A percentile compares a stretch with the other conserved stretches of the same genome.
Conservation (phyloP, 2,888 invertebrate species). For the Lumbricus terrestris region DNA sequence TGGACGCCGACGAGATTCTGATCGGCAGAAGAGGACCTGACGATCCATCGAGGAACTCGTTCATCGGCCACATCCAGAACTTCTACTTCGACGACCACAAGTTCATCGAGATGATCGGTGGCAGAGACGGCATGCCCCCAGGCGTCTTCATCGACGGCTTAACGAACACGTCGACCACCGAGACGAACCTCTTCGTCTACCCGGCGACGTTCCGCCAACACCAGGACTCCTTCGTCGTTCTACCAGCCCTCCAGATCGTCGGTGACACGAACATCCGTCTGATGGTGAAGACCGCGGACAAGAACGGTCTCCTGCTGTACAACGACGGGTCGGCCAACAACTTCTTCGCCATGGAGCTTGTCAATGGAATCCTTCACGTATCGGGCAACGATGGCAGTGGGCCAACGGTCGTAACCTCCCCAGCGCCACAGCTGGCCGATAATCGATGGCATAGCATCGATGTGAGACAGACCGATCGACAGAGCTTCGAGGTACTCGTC, state of each 20-base stretch:
- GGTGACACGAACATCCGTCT: slow-evolving; percentile 41
- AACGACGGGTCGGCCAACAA: slow-evolving; percentile 27
- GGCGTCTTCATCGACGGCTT: slow-evolving; percentile 12
- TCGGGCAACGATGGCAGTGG: slow-evolving; percentile 46
- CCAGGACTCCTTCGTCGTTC: slow-evolving; percentile 9
- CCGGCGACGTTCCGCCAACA: slow-evolving; percentile 32
- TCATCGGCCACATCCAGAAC: slow-evolving; percentile 40
- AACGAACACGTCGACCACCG: neutral
- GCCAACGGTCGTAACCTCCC: neutral
- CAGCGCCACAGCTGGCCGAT: slow-evolving; percentile 23
- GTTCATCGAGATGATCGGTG: slow-evolving; percentile 28
- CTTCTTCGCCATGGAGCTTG: slow-evolving; percentile 37
- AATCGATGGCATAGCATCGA: slow-evolving; percentile 32
- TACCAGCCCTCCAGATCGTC: slow-evolving; percentile 31
- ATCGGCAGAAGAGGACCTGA: slow-evolving; percentile 24
- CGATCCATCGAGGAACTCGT: slow-evolving; percentile 27
- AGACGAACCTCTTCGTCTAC: slow-evolving; percentile 16
- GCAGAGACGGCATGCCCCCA: neutral
- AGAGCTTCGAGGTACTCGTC: slow-evolving; percentile 22
- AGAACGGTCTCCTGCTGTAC: slow-evolving; percentile 47
- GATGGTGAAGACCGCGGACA: slow-evolving; percentile 50
- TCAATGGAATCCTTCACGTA: slow-evolving; percentile 48
- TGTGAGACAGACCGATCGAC: slow-evolving; percentile 32
- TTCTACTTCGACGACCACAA: slow-evolving; percentile 35
- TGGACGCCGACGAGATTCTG: slow-evolving; percentile 36